Evolutionary conservation across 2,888 invertebrate species (phyloP).

Genomic region (Callyntrura sp.): DNA sequence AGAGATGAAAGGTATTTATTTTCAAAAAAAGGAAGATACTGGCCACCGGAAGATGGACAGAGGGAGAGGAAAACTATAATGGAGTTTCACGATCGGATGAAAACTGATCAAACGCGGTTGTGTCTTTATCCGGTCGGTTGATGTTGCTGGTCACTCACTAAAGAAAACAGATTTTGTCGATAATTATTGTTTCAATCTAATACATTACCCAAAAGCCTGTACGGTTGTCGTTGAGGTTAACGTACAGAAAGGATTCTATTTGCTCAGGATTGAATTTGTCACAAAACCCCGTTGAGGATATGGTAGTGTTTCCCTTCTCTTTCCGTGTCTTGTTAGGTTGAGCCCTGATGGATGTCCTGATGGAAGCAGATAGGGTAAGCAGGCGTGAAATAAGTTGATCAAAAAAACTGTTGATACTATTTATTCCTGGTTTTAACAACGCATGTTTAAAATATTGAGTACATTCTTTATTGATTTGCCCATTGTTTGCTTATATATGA

Average conservation of each 20-base stretch:
- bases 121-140: conserved; percentile 1
- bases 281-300: not conserved
- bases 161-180: not conserved
- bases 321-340: not conserved
- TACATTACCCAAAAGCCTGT: conserved; percentile 8
- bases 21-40: not conserved
- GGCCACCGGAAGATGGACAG: conserved; percentile 68
- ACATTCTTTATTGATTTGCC: not conserved
- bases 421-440: not conserved
- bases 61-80: conserved; percentile 28
- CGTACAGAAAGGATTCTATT: not conserved
- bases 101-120: not conserved
- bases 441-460: too few relatives aligned
- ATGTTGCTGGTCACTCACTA: conserved; percentile 22
- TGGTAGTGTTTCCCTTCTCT: too few relatives aligned
- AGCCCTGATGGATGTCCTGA: conserved; percentile 34
- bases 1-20: not conserved
- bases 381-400: conserved; percentile 66
- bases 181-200: conserved; percentile 55
- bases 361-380: conserved; percentile 42
- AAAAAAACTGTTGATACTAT: conserved; percentile 61
- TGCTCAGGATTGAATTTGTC: not conserved
- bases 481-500: not conserved
- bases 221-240: not conserved
- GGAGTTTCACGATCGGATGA: conserved; percentile 30